Conservation (phyloP, 2,888 invertebrate species). For the Theretra japonica region DNA sequence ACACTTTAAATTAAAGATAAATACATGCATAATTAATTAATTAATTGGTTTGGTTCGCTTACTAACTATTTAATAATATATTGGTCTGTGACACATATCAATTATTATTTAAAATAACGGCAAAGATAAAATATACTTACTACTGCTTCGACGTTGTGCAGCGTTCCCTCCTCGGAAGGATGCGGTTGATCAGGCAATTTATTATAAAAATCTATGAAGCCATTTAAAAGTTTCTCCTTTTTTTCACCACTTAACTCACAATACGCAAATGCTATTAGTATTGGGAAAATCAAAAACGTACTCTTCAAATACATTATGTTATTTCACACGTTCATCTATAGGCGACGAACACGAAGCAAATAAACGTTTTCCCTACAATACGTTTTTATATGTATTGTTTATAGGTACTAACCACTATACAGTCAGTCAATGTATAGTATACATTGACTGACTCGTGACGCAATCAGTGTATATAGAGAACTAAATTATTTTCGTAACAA, state of each 20-base stretch:
- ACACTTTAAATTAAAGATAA: too few relatives aligned
- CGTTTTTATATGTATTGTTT: slow-evolving; percentile 11
- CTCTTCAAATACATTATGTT: slow-evolving; percentile 59
- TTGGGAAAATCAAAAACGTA: slow-evolving; percentile 48
- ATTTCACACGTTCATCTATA: slow-evolving; percentile 33
- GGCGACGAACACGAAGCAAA: background rate
- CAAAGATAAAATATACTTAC: slow-evolving; percentile 61
- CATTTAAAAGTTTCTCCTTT: slow-evolving; percentile 63
- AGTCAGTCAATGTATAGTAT: too few relatives aligned
- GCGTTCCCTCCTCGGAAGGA: slow-evolving; percentile 72
- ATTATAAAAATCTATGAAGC: slow-evolving; percentile 78
- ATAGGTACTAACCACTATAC: too few relatives aligned
- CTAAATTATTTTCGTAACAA: background rate
- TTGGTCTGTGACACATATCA: background rate
- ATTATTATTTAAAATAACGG: too few relatives aligned
- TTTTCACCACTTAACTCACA: slow-evolving; percentile 59
- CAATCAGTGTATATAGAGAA: slow-evolving; percentile 12
- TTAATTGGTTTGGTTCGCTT: too few relatives aligned
- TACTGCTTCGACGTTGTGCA: slow-evolving; percentile 72
- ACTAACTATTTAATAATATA: too few relatives aligned
- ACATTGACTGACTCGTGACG: background rate
- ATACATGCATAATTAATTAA: too few relatives aligned
- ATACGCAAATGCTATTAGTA: slow-evolving; percentile 52
- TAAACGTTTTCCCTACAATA: background rate
- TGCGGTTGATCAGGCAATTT: slow-evolving; percentile 73